Base-by-base conservation (phyloP, 2,888 invertebrate species). In the Synergus itoensis region DNA sequence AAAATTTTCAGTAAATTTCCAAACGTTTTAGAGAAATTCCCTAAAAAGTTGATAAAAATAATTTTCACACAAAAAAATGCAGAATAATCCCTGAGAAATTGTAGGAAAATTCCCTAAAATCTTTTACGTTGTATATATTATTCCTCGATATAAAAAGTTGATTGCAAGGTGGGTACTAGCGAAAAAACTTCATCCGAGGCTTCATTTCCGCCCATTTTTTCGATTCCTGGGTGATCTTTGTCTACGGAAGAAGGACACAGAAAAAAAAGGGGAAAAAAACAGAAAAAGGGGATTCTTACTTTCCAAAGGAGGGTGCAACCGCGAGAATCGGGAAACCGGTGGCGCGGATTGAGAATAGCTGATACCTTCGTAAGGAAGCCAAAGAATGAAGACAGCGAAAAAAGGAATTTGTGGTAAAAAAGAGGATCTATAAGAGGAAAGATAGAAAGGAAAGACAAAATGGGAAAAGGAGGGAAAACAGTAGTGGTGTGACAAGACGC, bases 121-220 rank as follows among this genome's bases (percentile, higher is more conserved):
- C 3, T 2, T 28, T 3, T 28, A 28, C 28, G 8, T 53, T 1
- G 8, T 8, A 28, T n/a, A 0, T 53, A 53, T n/a, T n/a, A n/a
- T n/a, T 8, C n/a, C 8, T 53, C 53, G 2, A n/a, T n/a, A 53
- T 16, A 88, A 89, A 88, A 89, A 87, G 83, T 86, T 87, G 85
- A 86, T 86, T 84, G 86, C 85, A 85, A 87, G 86, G 88, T 87
- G 87, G 86, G 86, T 89, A 89, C 88, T 89, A 89, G 86, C 86
- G 87, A 84, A 88, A 89, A 88, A 89, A 89, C 86, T 83, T 82
- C 81, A 79, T 57, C 64, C 76, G 79, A 45, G 78, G 84, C 82
- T 85, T 83, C 82, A 12, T 14, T 8, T 12, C 1, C 21, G n/a
- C 53, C 14, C 53, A 28, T 69, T 77, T 76, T 81, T 79, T 82